A percentile compares a stretch with the other conserved stretches of the same genome.
Conservation (phyloP, 2,888 invertebrate species). For the Erpobdella octoculata region DNA sequence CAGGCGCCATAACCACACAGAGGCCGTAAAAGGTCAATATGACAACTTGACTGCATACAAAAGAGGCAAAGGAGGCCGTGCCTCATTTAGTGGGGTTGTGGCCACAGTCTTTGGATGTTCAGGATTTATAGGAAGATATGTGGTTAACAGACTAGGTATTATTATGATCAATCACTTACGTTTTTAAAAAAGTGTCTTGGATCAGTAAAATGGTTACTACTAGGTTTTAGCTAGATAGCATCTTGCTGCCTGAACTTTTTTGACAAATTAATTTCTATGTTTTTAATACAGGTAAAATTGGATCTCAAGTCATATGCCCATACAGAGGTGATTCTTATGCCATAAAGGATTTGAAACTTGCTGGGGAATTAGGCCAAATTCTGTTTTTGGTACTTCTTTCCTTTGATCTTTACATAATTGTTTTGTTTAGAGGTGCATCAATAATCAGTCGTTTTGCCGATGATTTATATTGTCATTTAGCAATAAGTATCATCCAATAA, state of each 20-base stretch:
- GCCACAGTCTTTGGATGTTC: conserved; percentile 94
- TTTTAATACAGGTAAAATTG: conserved; percentile 46
- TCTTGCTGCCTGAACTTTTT: no score
- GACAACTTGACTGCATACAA: conserved; percentile 41
- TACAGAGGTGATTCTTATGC: conserved; percentile 80
- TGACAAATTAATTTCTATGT: no score
- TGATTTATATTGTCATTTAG: no score
- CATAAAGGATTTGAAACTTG: conserved; percentile 68
- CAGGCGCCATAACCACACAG: not conserved
- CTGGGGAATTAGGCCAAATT: conserved; percentile 90
- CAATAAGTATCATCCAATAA: no score
- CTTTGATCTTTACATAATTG: not conserved
- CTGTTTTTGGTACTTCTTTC: conserved; percentile 59
- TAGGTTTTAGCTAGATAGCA: no score
- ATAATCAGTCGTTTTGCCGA: no score
- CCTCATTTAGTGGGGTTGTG: conserved; percentile 90
- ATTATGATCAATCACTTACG: no score
- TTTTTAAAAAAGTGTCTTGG: no score
- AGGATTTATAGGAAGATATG: conserved; percentile 79
- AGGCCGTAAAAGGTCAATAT: conserved; percentile 31
- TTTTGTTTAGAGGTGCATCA: no score
- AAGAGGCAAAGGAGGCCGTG: conserved; percentile 64
- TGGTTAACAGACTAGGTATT: conserved; percentile 79
- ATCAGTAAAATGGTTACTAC: no score
- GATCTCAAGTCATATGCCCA: conserved; percentile 74